A percentile compares a stretch with the other conserved stretches of the same genome.
Conservation (phyloP, 2,113 vertebrate species). For the Pseudolaguvia tuberculata region DNA sequence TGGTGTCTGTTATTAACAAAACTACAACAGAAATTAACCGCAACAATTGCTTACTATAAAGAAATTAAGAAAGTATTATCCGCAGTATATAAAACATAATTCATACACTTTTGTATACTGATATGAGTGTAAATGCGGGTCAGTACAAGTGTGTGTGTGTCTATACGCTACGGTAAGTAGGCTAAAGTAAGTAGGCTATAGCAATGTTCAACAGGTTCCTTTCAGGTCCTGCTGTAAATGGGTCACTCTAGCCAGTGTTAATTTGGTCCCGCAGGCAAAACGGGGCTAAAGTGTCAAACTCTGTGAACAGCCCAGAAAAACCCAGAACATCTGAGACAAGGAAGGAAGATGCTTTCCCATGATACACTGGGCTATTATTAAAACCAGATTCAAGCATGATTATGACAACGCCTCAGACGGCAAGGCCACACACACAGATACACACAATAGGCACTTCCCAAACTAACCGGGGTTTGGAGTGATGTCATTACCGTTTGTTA, state of each 20-base stretch:
- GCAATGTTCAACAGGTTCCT: conserved; percentile 42
- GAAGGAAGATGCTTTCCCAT: conserved; percentile 14
- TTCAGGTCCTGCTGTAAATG: conserved; percentile 55
- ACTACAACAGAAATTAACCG: neutral
- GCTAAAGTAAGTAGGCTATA: conserved; percentile 70
- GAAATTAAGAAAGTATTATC: neutral
- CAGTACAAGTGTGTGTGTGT: neutral
- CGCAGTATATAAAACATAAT: neutral
- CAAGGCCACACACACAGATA: conserved; percentile 15
- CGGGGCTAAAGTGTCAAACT: conserved; percentile 30
- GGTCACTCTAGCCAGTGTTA: conserved; percentile 55
- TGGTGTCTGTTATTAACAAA: neutral
- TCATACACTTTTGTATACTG: neutral
- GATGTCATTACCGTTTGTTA: conserved; percentile 15
- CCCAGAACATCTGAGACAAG: conserved; percentile 23
- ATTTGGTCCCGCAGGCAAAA: conserved; percentile 55
- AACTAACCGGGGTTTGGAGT: neutral
- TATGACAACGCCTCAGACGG: conserved; percentile 13
- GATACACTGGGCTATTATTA: conserved; percentile 42
- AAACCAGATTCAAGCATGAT: conserved; percentile 43
- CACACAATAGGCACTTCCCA: conserved; percentile 19
- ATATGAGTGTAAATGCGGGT: neutral
- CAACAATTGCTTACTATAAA: neutral
- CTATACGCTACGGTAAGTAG: conserved; percentile 58
- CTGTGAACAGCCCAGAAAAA: conserved; percentile 18